These are phyloP conservation scores for Dasysyrphus albostriatus DNA, from an alignment of 2,888 invertebrate genomes.

Conservation along the genomic window DNA sequence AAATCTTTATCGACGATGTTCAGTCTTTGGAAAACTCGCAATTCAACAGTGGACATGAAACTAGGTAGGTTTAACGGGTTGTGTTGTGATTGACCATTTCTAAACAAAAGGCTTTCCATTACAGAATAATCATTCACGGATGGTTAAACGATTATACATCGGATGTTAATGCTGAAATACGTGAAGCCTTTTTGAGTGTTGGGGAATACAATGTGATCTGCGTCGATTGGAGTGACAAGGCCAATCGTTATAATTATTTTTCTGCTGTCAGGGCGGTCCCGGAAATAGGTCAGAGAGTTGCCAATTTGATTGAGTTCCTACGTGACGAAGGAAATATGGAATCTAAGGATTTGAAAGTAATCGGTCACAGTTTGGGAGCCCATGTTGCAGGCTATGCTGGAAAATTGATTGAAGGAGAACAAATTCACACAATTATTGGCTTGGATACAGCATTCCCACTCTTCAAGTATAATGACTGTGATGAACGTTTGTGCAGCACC, in stretches of 20 bases:
- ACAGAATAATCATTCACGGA: slow-evolving; percentile 85
- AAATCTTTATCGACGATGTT: background rate
- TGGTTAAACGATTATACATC: slow-evolving; percentile 86
- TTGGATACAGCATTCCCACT: slow-evolving; percentile 81
- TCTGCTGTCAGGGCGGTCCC: slow-evolving; percentile 84
- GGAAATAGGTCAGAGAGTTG: slow-evolving; percentile 79
- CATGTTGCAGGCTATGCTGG: slow-evolving; percentile 87
- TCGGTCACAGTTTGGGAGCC: slow-evolving; percentile 87
- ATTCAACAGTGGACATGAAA: background rate
- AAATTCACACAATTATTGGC: slow-evolving; percentile 86
- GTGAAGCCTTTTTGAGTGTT: slow-evolving; percentile 84
- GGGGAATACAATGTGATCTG: slow-evolving; percentile 86
- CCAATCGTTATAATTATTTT: slow-evolving; percentile 85
- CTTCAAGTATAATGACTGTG: slow-evolving; percentile 77
- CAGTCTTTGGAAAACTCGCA: background rate
- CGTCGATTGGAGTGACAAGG: slow-evolving; percentile 86
- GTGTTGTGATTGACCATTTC: background rate
- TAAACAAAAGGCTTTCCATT: background rate
- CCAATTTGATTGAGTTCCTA: slow-evolving; percentile 81
- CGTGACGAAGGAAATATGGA: slow-evolving; percentile 84
- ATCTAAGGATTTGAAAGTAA: slow-evolving; percentile 84
- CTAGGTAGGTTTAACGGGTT: background rate
- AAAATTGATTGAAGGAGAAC: slow-evolving; percentile 85
- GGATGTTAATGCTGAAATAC: slow-evolving; percentile 78
- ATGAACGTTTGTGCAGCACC: slow-evolving; percentile 78